Evolutionary conservation across 2,797 vertebrate species (phyloP).

Genomic region (Siniperca undulata): DNA sequence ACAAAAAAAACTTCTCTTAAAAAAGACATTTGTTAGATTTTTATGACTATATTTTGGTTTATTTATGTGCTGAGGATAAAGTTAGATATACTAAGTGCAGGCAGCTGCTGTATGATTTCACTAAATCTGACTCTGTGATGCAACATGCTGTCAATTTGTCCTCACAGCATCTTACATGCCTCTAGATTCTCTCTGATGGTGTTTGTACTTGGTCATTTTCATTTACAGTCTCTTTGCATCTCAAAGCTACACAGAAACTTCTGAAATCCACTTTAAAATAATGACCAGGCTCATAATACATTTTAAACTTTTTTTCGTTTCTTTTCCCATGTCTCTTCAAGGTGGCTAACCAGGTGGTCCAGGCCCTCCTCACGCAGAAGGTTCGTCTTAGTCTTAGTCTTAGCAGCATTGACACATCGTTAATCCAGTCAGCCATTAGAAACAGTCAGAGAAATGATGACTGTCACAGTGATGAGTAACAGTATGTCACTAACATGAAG

Average conservation of each 20-base stretch:
- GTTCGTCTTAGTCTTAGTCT: slow-evolving; percentile 73
- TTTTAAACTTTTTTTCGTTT: background rate
- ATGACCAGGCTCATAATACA: background rate
- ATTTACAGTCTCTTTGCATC: slow-evolving; percentile 15
- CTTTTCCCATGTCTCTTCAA: slow-evolving; percentile 60
- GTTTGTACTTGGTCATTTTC: slow-evolving; percentile 18
- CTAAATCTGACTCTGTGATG: slow-evolving; percentile 51
- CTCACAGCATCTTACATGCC: slow-evolving; percentile 22
- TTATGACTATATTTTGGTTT: slow-evolving; percentile 6
- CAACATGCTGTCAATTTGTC: slow-evolving; percentile 59
- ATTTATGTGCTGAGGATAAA: slow-evolving; percentile 23
- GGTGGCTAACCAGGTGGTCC: slow-evolving; percentile 96
- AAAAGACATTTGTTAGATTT: slow-evolving; percentile 5
- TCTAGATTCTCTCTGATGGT: slow-evolving; percentile 40
- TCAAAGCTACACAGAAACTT: slow-evolving; percentile 8
- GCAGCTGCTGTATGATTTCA: slow-evolving; percentile 33
- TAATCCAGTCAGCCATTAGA: background rate
- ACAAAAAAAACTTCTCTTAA: background rate
- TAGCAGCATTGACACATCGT: background rate
- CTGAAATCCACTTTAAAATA: background rate
- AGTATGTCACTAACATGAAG: background rate
- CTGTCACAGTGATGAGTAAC: slow-evolving; percentile 11
- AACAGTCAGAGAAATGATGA: slow-evolving; percentile 10
- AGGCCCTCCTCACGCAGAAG: slow-evolving; percentile 96
- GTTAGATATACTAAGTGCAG: slow-evolving; percentile 14